phyloP scores from a whole-genome alignment of 1,140 invertebrate species.

The Pantala flavescens region DNA sequence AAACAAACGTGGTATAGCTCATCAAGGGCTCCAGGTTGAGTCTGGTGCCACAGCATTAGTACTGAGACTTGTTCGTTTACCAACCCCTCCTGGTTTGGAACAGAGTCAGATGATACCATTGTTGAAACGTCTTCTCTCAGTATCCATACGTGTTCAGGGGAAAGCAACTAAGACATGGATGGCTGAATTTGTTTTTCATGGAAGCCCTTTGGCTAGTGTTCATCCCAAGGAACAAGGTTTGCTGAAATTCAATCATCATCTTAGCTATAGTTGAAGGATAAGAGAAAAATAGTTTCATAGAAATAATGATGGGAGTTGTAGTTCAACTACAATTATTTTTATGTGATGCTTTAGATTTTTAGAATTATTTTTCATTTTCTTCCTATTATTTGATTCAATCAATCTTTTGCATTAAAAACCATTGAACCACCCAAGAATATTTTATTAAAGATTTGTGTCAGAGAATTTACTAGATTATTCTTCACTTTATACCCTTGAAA shows the following conservation, averaged over 20 bases:
- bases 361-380: too few species aligned
- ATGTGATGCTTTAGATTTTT: neutral
- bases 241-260: neutral
- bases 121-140: constrained; percentile 67
- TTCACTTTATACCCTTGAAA: too few species aligned
- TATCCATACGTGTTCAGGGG: constrained; percentile 69
- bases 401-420: too few species aligned
- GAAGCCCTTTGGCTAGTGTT: constrained; percentile 65
- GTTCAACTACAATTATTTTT: neutral
- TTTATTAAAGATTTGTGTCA: too few species aligned
- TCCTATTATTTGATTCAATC: too few species aligned
- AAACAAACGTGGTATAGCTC: constrained; percentile 66
- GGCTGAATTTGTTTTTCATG: constrained; percentile 80
- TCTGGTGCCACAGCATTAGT: constrained; percentile 76
- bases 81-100: constrained; percentile 42
- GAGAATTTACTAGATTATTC: too few species aligned
- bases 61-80: constrained; percentile 68
- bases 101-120: constrained; percentile 36
- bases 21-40: constrained; percentile 85
- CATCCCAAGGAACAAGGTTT: constrained; percentile 76
- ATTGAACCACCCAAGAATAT: too few species aligned
- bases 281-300: neutral
- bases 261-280: neutral
- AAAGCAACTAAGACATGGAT: constrained; percentile 73
- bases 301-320: neutral